A percentile compares a stretch with the other conserved stretches of the same genome.
Conservation (phyloP, 1,140 invertebrate genomes). For the Maconellicoccus hirsutus region DNA sequence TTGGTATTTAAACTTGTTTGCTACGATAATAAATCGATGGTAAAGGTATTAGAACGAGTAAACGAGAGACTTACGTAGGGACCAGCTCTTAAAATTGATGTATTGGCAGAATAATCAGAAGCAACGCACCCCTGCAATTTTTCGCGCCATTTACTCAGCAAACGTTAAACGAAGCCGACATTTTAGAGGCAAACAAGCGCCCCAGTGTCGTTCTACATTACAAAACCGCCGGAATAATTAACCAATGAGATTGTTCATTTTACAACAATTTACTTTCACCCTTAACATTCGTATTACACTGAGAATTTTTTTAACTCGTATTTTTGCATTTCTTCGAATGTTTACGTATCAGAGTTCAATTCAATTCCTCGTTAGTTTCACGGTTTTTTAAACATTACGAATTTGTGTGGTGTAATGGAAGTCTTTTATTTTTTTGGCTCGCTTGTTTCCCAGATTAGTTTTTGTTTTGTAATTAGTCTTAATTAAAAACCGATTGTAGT, state of each 20-base stretch:
- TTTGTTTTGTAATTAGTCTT: neutral
- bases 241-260: conserved; percentile 17
- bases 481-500: neutral
- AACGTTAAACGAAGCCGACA: conserved; percentile 13
- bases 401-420: neutral
- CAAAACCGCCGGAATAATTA: conserved; percentile 21
- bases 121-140: conserved; percentile 20
- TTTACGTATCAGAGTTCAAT: neutral
- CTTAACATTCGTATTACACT: conserved; percentile 15
- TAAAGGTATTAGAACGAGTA: conserved; percentile 18
- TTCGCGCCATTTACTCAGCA: conserved; percentile 13
- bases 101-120: conserved; percentile 19
- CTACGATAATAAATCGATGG: conserved; percentile 16
- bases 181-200: conserved; percentile 15
- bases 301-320: neutral
- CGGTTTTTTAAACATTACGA: neutral
- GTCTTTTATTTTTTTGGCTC: neutral
- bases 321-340: conserved; percentile 4
- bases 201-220: conserved; percentile 17
- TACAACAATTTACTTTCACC: conserved; percentile 20
- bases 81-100: conserved; percentile 18
- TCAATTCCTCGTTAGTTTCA: neutral
- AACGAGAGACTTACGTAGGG: conserved; percentile 13
- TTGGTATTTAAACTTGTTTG: conserved; percentile 13
- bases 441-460: neutral